A percentile compares a stretch with the other conserved stretches of the same genome.
Evolutionary conservation across 2,113 vertebrate genomes (phyloP).

Genomic region (Tragulus kanchil): DNA sequence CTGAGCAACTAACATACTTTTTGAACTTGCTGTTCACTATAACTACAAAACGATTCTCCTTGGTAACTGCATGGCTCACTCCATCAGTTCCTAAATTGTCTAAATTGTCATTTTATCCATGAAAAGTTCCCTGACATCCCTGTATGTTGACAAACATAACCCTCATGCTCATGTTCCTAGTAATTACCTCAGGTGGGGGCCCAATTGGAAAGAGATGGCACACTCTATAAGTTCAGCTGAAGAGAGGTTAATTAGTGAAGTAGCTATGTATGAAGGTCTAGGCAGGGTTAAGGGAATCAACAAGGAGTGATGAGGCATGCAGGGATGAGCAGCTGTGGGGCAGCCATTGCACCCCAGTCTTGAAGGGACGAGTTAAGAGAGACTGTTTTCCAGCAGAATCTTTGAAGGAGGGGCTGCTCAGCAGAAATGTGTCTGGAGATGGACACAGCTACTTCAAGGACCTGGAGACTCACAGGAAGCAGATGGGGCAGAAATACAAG

Average conservation of each 20-base stretch:
- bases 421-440: not conserved
- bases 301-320: not conserved
- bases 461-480: not conserved
- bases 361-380: not conserved
- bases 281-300: not conserved
- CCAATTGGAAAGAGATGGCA: not conserved
- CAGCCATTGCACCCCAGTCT: not conserved
- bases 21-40: not conserved
- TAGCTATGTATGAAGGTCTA: not conserved
- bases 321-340: not conserved
- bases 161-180: not conserved
- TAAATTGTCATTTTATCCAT: not conserved
- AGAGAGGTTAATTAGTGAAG: not conserved
- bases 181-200: not conserved
- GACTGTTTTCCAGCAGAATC: not conserved
- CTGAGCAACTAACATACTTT: not conserved
- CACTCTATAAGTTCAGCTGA: not conserved
- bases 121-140: not conserved
- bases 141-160: not conserved
- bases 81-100: not conserved
- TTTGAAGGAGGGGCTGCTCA: not conserved
- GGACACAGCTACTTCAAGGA: not conserved
- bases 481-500: too few relatives aligned
- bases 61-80: not conserved
- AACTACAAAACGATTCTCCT: not conserved